Percentiles rank a stretch among this genome's conserved stretches.
Conservation (phyloP, 2,797 vertebrate species). For the Geotrypetes seraphini region DNA sequence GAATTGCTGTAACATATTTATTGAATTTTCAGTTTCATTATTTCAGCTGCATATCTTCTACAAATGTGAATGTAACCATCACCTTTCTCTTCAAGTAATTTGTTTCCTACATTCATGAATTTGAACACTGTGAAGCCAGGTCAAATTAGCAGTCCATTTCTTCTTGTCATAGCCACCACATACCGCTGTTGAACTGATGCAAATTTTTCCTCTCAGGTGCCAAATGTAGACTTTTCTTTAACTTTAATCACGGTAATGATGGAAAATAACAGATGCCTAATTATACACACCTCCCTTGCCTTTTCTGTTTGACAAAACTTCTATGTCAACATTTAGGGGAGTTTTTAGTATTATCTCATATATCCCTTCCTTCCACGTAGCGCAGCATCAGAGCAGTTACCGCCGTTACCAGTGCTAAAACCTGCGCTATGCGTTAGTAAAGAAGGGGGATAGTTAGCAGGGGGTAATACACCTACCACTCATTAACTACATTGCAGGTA, state of each 20-base stretch:
- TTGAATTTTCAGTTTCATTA: conserved; percentile 6
- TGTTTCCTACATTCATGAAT: too few species aligned
- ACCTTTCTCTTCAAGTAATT: conserved; percentile 10
- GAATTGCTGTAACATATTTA: background rate
- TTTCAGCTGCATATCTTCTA: conserved; percentile 5
- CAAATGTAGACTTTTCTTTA: conserved; percentile 35
- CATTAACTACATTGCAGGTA: too few species aligned
- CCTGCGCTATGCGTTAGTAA: too few species aligned
- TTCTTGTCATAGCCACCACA: background rate
- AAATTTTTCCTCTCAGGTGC: conserved; percentile 52
- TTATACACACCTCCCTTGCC: conserved; percentile 53
- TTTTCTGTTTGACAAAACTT: too few species aligned
- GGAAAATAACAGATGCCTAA: conserved; percentile 28
- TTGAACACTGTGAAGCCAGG: conserved; percentile 12
- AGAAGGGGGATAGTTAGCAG: too few species aligned
- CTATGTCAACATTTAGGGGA: too few species aligned
- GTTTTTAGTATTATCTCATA: too few species aligned
- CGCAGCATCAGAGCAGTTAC: too few species aligned
- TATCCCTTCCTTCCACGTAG: too few species aligned
- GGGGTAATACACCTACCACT: too few species aligned
- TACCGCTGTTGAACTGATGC: conserved; percentile 10
- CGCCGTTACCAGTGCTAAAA: too few species aligned
- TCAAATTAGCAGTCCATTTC: conserved; percentile 4
- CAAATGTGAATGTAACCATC: conserved; percentile 20
- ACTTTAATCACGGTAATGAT: conserved; percentile 27